Conservation (phyloP, 2,888 invertebrate genomes). For the Lasioglossum zephyrum region DNA sequence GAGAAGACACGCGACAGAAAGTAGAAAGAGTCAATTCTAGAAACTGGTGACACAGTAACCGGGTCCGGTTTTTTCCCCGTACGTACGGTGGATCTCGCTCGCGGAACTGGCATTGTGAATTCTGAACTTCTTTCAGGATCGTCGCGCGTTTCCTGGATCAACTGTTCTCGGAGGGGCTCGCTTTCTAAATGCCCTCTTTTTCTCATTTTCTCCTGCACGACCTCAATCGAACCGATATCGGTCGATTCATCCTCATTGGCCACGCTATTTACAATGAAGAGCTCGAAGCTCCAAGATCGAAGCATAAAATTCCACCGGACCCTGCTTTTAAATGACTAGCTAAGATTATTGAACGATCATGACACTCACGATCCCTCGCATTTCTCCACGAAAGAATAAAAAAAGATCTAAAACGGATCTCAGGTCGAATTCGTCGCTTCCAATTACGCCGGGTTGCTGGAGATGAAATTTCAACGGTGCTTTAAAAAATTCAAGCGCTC, state of each 20-base stretch:
- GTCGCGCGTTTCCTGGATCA: slow-evolving; percentile 57
- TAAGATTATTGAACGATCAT: background rate
- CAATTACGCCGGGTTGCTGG: slow-evolving; percentile 17
- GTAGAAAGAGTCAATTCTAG: slow-evolving; percentile 37
- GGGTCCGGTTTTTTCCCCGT: slow-evolving; percentile 54
- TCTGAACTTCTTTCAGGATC: slow-evolving; percentile 25
- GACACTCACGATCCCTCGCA: background rate
- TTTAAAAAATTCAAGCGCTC: slow-evolving; percentile 30
- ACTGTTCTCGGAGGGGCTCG: background rate
- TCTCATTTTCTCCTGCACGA: background rate
- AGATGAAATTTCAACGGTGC: slow-evolving; percentile 20
- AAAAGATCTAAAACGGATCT: background rate
- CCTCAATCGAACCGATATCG: background rate
- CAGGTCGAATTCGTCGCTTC: background rate
- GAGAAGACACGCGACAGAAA: slow-evolving; percentile 33
- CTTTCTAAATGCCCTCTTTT: slow-evolving; percentile 5
- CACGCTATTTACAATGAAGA: background rate
- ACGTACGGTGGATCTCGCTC: slow-evolving; percentile 19
- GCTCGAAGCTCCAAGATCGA: background rate
- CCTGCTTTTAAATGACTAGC: background rate
- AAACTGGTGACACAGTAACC: slow-evolving; percentile 60
- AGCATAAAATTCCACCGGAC: background rate
- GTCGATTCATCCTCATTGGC: background rate
- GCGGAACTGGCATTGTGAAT: slow-evolving; percentile 35
- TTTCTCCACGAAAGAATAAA: background rate